phyloP scores from a whole-genome alignment of 2,113 vertebrate species.

The Strigops habroptila region DNA sequence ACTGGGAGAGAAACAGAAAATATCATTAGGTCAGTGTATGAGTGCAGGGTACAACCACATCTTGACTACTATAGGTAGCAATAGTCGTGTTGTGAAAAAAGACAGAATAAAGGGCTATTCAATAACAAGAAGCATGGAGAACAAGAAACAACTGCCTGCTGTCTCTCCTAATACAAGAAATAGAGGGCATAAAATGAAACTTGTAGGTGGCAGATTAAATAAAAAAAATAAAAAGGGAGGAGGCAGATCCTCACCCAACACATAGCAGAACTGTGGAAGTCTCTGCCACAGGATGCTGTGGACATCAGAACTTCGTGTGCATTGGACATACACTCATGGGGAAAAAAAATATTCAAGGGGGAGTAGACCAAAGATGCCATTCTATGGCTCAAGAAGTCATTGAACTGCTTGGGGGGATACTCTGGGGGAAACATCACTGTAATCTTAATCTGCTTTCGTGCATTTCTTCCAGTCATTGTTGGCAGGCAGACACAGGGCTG shows the following conservation, averaged over 20 bases:
- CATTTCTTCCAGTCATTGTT: neutral
- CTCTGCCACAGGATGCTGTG: neutral
- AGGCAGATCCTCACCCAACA: neutral
- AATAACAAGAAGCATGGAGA: conserved; percentile 26
- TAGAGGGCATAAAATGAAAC: conserved; percentile 22
- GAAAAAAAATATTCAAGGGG: neutral
- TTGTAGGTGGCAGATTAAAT: conserved; percentile 35
- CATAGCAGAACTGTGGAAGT: neutral
- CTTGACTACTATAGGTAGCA: neutral
- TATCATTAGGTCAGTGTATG: neutral
- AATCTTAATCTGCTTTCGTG: neutral
- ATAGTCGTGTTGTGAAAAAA: neutral
- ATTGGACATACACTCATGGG: neutral
- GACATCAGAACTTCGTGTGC: neutral
- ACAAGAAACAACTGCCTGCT: neutral
- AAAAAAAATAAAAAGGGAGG: neutral
- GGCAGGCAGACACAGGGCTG: neutral
- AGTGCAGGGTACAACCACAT: neutral
- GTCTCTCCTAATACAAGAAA: conserved; percentile 17
- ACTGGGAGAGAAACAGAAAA: conserved; percentile 17
- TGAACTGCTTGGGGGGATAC: neutral
- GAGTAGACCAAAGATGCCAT: neutral
- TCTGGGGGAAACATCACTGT: neutral
- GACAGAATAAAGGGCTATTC: conserved; percentile 1
- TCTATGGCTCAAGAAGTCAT: neutral